Conservation (phyloP, 2,888 invertebrate genomes). For the Chymomyza amoena region DNA sequence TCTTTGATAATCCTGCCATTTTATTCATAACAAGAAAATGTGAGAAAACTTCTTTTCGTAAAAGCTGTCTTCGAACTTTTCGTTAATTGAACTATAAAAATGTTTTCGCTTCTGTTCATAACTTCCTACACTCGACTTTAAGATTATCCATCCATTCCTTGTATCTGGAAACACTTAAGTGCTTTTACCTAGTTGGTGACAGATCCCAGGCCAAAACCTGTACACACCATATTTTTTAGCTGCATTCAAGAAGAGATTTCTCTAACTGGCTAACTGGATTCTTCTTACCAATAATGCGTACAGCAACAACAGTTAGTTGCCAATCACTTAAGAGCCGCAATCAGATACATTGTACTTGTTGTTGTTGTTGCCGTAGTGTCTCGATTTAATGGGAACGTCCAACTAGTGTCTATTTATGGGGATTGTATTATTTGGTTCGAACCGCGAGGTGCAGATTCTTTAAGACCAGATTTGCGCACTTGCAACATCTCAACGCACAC, state of each 20-base stretch:
- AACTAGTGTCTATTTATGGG: not conserved
- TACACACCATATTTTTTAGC: not conserved
- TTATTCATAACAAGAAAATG: too few species aligned
- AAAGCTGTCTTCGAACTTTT: too few species aligned
- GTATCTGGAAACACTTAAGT: not conserved
- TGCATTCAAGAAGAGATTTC: not conserved
- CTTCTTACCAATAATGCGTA: not conserved
- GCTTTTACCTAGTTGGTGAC: not conserved
- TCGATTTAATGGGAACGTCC: not conserved
- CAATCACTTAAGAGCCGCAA: constrained; percentile 1
- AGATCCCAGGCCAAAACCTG: not conserved
- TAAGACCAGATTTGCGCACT: not conserved
- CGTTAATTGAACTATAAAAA: too few species aligned
- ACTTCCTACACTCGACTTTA: not conserved
- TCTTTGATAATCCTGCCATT: too few species aligned
- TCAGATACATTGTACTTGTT: not conserved
- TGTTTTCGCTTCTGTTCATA: not conserved
- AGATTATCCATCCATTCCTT: not conserved
- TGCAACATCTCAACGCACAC: not conserved
- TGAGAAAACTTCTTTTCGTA: too few species aligned
- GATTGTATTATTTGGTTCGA: not conserved
- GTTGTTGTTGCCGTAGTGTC: not conserved
- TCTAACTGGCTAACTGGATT: not conserved
- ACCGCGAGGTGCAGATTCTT: not conserved
- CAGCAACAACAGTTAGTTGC: not conserved